These are phyloP conservation scores for Psophia crepitans DNA, from an alignment of 2,113 vertebrate species.

Conservation along the genomic window DNA sequence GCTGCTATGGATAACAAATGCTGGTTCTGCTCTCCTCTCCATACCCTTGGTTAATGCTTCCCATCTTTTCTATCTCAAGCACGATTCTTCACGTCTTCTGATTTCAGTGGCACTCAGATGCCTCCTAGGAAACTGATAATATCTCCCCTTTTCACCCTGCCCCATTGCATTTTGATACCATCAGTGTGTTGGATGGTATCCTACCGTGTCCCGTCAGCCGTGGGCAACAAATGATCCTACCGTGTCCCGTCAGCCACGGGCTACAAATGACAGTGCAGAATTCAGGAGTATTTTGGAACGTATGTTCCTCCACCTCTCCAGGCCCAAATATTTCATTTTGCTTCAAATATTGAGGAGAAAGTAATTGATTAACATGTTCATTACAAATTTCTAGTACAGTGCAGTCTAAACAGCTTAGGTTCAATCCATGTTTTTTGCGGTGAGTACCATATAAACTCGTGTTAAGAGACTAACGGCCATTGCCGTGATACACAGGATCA, in stretches of 20 bases:
- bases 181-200: background rate
- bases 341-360: background rate
- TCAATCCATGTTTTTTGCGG: background rate
- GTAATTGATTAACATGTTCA: background rate
- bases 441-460: background rate
- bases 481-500: too few relatives aligned
- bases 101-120: background rate
- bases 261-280: background rate
- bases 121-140: background rate
- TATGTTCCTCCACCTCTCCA: background rate
- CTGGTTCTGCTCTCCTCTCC: background rate
- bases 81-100: background rate
- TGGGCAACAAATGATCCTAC: background rate
- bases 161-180: background rate
- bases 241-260: background rate
- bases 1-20: background rate
- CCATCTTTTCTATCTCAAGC: background rate
- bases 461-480: background rate
- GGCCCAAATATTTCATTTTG: background rate
- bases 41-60: background rate
- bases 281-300: background rate
- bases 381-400: conserved; percentile 11
- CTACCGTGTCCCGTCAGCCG: background rate
- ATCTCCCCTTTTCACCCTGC: background rate
- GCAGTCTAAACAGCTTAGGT: background rate